Percentiles rank a stretch among this genome's conserved stretches.
phyloP scores from a whole-genome alignment of 2,888 invertebrate species.

The Synergus laeviventris region DNA sequence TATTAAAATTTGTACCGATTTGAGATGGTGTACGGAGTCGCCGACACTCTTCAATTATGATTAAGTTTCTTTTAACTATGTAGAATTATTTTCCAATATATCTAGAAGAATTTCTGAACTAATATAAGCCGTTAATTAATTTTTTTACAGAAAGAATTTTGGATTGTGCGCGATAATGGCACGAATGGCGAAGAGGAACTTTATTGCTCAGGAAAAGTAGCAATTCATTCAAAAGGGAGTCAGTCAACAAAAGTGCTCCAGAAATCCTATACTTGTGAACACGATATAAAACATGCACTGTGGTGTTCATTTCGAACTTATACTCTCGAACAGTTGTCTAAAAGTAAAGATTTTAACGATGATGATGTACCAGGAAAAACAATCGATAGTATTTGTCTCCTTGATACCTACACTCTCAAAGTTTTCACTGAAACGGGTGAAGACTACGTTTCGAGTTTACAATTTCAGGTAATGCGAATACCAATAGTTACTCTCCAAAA shows the following conservation, averaged over 20 bases:
- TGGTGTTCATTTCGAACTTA: constrained; percentile 82
- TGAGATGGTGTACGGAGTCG: no score
- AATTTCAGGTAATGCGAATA: constrained; percentile 78
- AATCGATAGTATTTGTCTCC: constrained; percentile 83
- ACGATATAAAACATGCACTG: constrained; percentile 88
- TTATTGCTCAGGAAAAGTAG: constrained; percentile 90
- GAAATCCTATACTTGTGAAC: constrained; percentile 87
- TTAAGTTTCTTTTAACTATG: no score
- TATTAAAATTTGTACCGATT: neutral
- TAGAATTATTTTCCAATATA: neutral
- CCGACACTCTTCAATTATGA: no score
- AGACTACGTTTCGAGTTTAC: constrained; percentile 88
- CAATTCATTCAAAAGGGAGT: constrained; percentile 78
- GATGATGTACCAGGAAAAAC: constrained; percentile 77
- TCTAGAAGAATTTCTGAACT: neutral
- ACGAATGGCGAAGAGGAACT: constrained; percentile 86
- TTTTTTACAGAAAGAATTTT: constrained; percentile 70
- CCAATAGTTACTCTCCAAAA: neutral
- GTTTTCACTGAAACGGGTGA: constrained; percentile 89
- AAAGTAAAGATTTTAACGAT: constrained; percentile 77
- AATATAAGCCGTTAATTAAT: neutral
- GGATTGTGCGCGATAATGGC: constrained; percentile 78
- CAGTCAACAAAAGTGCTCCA: constrained; percentile 65
- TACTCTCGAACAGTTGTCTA: constrained; percentile 77
- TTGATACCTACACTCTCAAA: constrained; percentile 86